These are phyloP conservation scores for Sclerurus mexicanus DNA, from an alignment of 2,113 vertebrate species.

Conservation along the genomic window DNA sequence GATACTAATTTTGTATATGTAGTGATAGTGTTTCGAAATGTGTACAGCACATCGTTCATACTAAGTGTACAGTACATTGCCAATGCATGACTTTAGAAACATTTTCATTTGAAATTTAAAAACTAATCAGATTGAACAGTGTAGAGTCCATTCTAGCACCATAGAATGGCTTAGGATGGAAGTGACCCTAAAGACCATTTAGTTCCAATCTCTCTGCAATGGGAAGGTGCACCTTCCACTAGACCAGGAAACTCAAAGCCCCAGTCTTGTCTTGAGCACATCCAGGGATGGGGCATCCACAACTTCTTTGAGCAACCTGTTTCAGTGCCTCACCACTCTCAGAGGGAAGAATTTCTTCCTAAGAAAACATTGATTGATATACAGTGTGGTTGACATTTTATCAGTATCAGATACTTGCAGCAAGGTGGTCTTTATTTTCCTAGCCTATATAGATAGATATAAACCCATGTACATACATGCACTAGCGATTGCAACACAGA, in stretches of 20 bases:
- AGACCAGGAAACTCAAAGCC: neutral
- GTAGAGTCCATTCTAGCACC: neutral
- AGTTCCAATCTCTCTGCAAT: neutral
- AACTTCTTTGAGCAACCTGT: neutral
- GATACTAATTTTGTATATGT: neutral
- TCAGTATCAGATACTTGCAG: neutral
- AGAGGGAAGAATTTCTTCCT: neutral
- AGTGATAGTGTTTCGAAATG: neutral
- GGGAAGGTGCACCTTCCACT: neutral
- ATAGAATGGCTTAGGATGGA: neutral
- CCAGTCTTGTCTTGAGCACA: neutral
- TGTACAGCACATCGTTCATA: neutral
- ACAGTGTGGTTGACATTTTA: neutral
- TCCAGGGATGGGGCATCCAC: neutral
- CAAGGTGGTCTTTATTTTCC: neutral
- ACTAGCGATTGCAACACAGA: neutral
- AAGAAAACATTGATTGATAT: accelerated
- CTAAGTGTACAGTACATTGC: neutral
- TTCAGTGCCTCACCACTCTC: neutral
- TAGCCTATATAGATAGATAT: neutral
- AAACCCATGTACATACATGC: neutral
- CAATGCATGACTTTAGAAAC: neutral
- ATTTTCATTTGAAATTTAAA: neutral
- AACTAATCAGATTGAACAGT: neutral
- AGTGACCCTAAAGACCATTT: neutral